Evolutionary conservation across 1,140 invertebrate genomes (phyloP).

Genomic region (Drosophila takahashii): DNA sequence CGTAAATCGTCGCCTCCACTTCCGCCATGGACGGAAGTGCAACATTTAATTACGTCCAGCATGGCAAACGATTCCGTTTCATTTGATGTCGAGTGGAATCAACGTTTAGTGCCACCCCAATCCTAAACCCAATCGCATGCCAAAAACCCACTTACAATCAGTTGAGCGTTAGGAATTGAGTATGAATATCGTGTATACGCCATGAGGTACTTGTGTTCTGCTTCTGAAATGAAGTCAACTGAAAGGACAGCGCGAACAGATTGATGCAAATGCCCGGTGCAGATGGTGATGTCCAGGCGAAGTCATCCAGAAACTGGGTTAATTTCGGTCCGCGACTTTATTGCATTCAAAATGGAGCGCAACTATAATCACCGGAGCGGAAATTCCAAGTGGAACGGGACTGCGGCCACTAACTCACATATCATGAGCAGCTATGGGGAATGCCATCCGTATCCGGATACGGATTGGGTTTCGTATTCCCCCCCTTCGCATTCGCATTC

Average conservation of each 20-base stretch:
- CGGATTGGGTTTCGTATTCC: conserved; percentile 15
- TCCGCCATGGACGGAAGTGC: conserved; percentile 45
- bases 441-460: conserved; percentile 34
- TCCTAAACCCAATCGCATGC: too few relatives aligned
- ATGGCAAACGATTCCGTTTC: conserved; percentile 50
- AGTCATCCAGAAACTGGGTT: conserved; percentile 64
- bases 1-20: conserved; percentile 48
- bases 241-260: conserved; percentile 42
- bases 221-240: conserved; percentile 23
- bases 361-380: conserved; percentile 45
- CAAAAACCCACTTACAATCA: conserved; percentile 3
- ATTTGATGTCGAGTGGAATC: conserved; percentile 20
- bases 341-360: conserved; percentile 55
- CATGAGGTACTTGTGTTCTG: conserved; percentile 20
- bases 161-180: conserved; percentile 23
- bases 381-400: conserved; percentile 8
- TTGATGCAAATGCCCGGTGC: conserved; percentile 42
- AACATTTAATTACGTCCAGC: conserved; percentile 65
- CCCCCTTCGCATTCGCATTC: not conserved
- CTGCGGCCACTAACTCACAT: conserved; percentile 22
- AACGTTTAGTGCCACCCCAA: not conserved
- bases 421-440: conserved; percentile 41
- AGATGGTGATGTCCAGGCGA: conserved; percentile 32
- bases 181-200: conserved; percentile 49
- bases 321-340: conserved; percentile 63